Evolutionary conservation across 1,140 invertebrate species (phyloP).

Genomic region (Drosophila paulistorum): DNA sequence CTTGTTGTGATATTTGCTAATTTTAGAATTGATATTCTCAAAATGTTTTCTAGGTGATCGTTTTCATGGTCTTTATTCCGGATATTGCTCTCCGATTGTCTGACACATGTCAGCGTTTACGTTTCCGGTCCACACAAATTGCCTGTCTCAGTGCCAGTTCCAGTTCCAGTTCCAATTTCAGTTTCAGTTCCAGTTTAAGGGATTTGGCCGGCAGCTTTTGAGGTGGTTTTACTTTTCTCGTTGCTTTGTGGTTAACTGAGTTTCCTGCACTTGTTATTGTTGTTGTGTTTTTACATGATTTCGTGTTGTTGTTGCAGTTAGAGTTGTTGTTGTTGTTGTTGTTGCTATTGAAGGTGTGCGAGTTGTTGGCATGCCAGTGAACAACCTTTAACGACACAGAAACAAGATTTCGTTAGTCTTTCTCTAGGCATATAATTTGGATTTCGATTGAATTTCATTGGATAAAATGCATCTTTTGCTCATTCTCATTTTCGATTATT

Average conservation of each 20-base stretch:
- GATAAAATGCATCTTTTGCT: not conserved
- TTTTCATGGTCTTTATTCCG: slow-evolving; percentile 59
- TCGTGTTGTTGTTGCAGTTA: slow-evolving; percentile 57
- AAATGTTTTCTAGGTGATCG: slow-evolving; percentile 34
- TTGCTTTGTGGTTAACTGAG: slow-evolving; percentile 35
- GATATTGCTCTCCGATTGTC: slow-evolving; percentile 37
- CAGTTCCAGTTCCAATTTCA: slow-evolving; percentile 3
- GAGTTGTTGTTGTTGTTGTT: slow-evolving; percentile 3
- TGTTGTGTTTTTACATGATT: slow-evolving; percentile 64
- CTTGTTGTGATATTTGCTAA: slow-evolving; percentile 34
- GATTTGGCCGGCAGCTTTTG: slow-evolving; percentile 25
- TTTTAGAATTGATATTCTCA: slow-evolving; percentile 20
- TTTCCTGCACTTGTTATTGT: slow-evolving; percentile 32
- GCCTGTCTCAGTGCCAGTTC: slow-evolving; percentile 12
- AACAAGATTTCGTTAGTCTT: slow-evolving; percentile 83
- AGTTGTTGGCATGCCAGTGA: slow-evolving; percentile 76
- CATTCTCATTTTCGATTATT: slow-evolving; percentile 22
- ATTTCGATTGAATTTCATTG: not conserved
- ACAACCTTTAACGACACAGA: slow-evolving; percentile 84
- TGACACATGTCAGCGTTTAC: slow-evolving; percentile 42
- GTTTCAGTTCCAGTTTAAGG: slow-evolving; percentile 22
- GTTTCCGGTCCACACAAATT: slow-evolving; percentile 37
- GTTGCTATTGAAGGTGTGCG: slow-evolving; percentile 55
- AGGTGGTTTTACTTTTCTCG: slow-evolving; percentile 24
- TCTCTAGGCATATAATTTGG: slow-evolving; percentile 38